Conservation (phyloP, 2,113 vertebrate species). For the Rhynchomys soricoides region DNA sequence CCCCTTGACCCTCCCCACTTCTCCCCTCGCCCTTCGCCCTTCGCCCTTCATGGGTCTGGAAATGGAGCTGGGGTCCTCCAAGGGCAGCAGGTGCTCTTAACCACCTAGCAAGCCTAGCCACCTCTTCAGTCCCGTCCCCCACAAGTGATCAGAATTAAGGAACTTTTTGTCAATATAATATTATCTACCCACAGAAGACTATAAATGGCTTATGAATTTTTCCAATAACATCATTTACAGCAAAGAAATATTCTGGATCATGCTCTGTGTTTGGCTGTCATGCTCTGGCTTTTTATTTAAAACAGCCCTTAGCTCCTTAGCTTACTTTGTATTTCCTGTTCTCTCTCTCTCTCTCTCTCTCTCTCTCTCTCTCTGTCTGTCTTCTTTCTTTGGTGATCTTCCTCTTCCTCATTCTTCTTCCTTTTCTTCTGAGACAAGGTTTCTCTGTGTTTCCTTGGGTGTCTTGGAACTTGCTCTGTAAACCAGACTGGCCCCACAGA, state of each 20-base stretch:
- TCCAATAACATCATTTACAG: background rate
- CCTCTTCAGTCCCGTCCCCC: background rate
- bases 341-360: background rate
- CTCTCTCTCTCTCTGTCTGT: background rate
- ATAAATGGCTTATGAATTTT: background rate
- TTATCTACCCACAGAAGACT: background rate
- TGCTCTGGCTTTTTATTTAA: background rate
- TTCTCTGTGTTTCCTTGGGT: background rate
- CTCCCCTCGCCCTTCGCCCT: too few species aligned
- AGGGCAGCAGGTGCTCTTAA: background rate
- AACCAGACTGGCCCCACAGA: background rate
- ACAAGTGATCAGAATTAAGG: background rate
- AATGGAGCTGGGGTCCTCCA: background rate
- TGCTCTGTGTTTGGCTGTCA: background rate
- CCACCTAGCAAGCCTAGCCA: background rate
- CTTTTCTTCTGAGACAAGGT: background rate
- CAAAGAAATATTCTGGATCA: background rate
- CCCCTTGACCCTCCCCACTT: too few species aligned
- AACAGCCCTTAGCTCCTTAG: background rate
- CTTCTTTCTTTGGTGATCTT: background rate
- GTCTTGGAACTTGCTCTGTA: background rate
- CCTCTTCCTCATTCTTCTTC: background rate
- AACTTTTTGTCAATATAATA: background rate
- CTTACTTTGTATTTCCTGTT: conserved; percentile 1
- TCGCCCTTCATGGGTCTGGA: background rate